These are phyloP conservation scores for Madoqua kirkii DNA, from an alignment of 2,113 vertebrate genomes.

Conservation along the genomic window DNA sequence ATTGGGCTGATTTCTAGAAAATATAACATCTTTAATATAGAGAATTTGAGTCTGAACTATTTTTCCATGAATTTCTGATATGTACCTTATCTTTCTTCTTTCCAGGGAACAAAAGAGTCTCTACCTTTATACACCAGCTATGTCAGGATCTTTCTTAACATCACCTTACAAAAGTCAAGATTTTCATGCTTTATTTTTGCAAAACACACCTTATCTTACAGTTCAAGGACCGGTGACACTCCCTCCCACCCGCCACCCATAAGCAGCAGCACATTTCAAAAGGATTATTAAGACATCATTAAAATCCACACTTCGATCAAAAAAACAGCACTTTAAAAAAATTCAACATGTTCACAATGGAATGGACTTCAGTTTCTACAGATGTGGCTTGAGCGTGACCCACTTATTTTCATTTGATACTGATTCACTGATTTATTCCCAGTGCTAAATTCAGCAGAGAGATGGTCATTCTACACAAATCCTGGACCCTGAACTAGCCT, in stretches of 20 bases:
- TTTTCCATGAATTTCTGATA: background rate
- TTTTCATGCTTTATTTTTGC: slow-evolving; percentile 32
- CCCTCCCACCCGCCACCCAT: background rate
- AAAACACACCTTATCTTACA: slow-evolving; percentile 14
- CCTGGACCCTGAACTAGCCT: background rate
- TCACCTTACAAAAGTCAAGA: background rate
- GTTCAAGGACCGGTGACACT: slow-evolving; percentile 11
- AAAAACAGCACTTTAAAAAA: background rate
- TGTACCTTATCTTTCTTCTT: background rate
- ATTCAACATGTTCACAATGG: background rate
- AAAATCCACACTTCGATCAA: background rate
- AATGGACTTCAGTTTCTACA: background rate
- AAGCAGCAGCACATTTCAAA: background rate
- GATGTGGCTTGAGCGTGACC: background rate
- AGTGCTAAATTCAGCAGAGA: background rate
- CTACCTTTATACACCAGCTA: background rate
- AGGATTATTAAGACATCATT: background rate
- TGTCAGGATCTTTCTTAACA: background rate
- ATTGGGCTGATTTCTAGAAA: background rate
- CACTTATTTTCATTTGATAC: background rate
- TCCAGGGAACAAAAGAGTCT: slow-evolving; percentile 20
- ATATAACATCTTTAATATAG: background rate
- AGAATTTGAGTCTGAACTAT: background rate
- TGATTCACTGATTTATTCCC: background rate
- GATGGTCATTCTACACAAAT: background rate